Evolutionary conservation across 2,888 invertebrate species (phyloP), one percentile per base, ranked within the genome.

Genomic region (Hylaea fasciaria): DNA sequence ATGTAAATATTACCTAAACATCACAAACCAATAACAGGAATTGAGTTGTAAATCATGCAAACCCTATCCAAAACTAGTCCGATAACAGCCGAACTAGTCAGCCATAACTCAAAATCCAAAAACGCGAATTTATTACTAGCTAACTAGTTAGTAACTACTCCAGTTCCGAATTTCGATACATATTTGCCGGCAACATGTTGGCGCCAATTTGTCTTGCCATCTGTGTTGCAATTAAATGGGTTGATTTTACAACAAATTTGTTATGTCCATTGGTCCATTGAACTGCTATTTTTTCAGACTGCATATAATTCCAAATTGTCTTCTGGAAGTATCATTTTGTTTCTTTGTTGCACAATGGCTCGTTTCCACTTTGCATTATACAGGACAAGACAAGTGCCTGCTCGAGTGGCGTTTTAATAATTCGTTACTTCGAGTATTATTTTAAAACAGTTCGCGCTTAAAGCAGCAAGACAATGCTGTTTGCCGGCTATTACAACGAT

Each of bases 161-260:
- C 5, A 22, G 22, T 22, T 22, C 3, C 22, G 22, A 28, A 14
- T 50, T 32, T 28, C 39, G 53, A 28, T 32, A 12, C 45, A 39
- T 16, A 35, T 49, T 49, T 54, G 54, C 44, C 43, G 12, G 48
- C 37, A 17, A 32, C 56, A 49, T 13, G 48, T 56, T 44, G 56
- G 48, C 56, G 56, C 48, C 56, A 56, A 47, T 56, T 48, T 43
- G n/a, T 43, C 17, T 14, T 46, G 14, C 46, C 29, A 46, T 39
- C 46, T 12, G 14, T 39, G 12, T 16, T 13, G 43, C 22, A 0
- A 40, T 11, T 47, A 17, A 47, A 47, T 13, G 13, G 2, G 5
- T 35, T 0, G 35, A 37, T 37, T 35, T 37, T 47, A 3, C 16
- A 47, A 17, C 16, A 11, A 17, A 12, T 43, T 17, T 17, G n/a